Evolutionary conservation across 1,140 invertebrate genomes (phyloP).

Genomic region (Macrobrachium nipponense): DNA sequence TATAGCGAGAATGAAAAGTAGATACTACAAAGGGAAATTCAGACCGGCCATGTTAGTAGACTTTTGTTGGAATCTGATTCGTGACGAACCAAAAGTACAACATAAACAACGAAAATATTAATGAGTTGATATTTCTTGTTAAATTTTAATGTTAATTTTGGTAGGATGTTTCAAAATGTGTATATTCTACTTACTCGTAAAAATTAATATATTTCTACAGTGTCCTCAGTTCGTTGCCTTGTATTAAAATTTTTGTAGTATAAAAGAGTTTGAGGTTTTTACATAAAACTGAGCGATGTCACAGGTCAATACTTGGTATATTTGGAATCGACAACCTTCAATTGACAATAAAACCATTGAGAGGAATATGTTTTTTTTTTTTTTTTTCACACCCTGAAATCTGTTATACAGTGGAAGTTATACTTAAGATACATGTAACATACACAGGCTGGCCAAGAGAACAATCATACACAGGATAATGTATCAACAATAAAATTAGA

Average conservation of each 20-base stretch:
- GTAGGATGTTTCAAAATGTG: background rate
- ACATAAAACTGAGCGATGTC: conserved; percentile 29
- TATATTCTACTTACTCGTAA: conserved; percentile 5
- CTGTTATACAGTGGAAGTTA: background rate
- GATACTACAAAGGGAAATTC: conserved; percentile 65
- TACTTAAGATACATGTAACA: too few species aligned
- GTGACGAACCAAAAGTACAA: conserved; percentile 22
- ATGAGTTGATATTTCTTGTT: conserved; percentile 1
- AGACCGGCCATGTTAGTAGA: conserved; percentile 63
- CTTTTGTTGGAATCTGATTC: conserved; percentile 57
- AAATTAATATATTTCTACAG: background rate
- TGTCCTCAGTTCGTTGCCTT: conserved; percentile 2
- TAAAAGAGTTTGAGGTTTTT: conserved; percentile 19
- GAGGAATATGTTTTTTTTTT: conserved; percentile 20
- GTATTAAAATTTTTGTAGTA: conserved; percentile 3
- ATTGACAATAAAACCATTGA: conserved; percentile 3
- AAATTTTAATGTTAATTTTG: background rate
- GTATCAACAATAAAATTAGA: too few species aligned
- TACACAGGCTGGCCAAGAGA: too few species aligned
- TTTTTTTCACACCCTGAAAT: too few species aligned
- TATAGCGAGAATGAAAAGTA: conserved; percentile 58
- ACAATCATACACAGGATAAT: too few species aligned
- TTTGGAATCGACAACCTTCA: conserved; percentile 16
- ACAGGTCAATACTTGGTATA: conserved; percentile 1
- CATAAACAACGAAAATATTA: conserved; percentile 32